Evolutionary conservation across 2,113 vertebrate genomes (phyloP).

Genomic region (Bos indicus): DNA sequence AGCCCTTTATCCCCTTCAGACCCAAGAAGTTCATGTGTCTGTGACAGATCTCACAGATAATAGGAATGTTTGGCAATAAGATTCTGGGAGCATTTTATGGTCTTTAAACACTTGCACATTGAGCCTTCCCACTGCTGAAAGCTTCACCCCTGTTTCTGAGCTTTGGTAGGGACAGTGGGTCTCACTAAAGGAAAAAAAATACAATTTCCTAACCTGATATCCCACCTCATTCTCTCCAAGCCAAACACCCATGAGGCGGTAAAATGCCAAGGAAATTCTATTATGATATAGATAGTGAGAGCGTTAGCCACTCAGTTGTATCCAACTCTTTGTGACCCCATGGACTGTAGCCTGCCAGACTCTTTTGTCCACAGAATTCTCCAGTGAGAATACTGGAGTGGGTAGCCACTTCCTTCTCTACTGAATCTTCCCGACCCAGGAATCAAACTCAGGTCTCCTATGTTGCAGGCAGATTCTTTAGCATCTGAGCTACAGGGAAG

Average conservation of each 20-base stretch:
- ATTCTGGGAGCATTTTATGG: neutral
- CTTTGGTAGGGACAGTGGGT: neutral
- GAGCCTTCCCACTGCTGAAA: neutral
- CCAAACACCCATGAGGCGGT: neutral
- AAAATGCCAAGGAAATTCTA: neutral
- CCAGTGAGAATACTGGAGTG: neutral
- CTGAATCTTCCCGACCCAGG: neutral
- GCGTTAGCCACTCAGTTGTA: neutral
- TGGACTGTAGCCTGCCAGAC: neutral
- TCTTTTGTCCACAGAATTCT: neutral
- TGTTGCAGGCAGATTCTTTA: neutral
- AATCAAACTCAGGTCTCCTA: neutral
- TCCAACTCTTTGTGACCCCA: accelerated
- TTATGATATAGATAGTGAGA: neutral
- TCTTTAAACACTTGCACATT: neutral
- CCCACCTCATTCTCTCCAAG: neutral
- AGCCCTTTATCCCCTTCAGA: neutral
- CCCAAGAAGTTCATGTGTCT: neutral
- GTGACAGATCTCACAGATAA: neutral
- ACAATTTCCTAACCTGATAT: neutral
- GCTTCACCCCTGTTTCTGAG: neutral
- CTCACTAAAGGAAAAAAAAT: neutral
- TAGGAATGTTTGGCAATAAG: neutral
- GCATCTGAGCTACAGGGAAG: neutral
- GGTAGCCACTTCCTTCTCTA: neutral